A percentile compares a stretch with the other conserved stretches of the same genome.
These are phyloP conservation scores for Semnornis frantzii DNA, from an alignment of 2,113 vertebrate genomes.

Conservation along the genomic window DNA sequence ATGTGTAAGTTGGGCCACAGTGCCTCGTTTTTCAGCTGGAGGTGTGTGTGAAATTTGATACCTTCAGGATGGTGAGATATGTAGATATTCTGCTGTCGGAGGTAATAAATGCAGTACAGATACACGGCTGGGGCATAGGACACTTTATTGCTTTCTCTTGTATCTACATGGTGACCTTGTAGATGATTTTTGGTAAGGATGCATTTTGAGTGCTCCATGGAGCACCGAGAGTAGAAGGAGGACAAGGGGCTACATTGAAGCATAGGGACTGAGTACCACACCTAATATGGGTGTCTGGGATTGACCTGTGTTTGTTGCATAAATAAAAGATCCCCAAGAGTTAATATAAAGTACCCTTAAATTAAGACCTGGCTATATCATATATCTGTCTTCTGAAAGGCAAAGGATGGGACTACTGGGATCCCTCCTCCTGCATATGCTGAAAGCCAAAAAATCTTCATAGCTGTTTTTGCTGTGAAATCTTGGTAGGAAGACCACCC, in stretches of 20 bases:
- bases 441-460: background rate
- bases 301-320: background rate
- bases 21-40: background rate
- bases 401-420: background rate
- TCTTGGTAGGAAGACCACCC: background rate
- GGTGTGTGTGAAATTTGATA: rapidly evolving
- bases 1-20: rapidly evolving
- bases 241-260: background rate
- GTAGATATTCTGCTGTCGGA: background rate
- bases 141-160: background rate
- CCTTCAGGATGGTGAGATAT: background rate
- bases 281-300: background rate
- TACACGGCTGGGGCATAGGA: rapidly evolving
- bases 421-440: background rate
- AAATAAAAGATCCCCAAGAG: background rate
- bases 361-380: background rate
- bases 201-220: background rate
- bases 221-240: background rate
- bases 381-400: background rate
- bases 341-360: background rate
- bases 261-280: background rate
- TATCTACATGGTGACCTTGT: background rate
- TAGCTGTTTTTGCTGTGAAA: slow-evolving; percentile 7
- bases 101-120: background rate
- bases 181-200: background rate